Evolutionary conservation across 2,797 vertebrate genomes (phyloP).

Genomic region (Scolopax rusticola): DNA sequence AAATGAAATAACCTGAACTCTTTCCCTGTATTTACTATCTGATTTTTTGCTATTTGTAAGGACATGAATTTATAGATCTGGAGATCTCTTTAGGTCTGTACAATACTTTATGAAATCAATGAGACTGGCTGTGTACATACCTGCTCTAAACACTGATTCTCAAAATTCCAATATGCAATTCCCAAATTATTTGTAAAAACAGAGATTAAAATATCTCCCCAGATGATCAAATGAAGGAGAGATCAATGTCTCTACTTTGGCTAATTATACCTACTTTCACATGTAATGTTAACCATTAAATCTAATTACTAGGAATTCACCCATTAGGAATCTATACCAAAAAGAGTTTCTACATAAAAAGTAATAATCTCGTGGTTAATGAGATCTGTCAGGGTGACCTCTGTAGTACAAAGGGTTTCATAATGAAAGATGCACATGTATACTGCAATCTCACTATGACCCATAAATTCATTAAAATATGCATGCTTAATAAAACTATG

Average conservation of each 20-base stretch:
- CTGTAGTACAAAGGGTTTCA: not conserved
- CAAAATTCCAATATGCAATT: not conserved
- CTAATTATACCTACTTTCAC: not conserved
- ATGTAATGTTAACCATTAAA: not conserved
- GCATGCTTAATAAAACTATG: not conserved
- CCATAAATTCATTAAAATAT: not conserved
- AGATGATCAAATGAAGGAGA: not conserved
- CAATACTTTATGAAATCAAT: not conserved
- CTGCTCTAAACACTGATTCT: not conserved
- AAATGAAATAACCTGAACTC: not conserved
- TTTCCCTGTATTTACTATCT: not conserved
- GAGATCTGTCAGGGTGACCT: not conserved
- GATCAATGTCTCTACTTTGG: not conserved
- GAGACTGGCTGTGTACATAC: not conserved
- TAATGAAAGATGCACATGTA: not conserved
- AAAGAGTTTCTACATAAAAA: not conserved
- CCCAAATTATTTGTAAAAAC: not conserved
- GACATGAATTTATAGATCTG: not conserved
- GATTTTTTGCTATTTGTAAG: not conserved
- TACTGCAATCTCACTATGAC: not conserved
- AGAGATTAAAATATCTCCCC: not conserved
- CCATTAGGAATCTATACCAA: not conserved
- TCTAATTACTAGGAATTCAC: not conserved
- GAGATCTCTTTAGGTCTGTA: not conserved
- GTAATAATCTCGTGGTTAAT: not conserved